A percentile compares a stretch with the other conserved stretches of the same genome.
These are phyloP conservation scores for Azorinus chamasolen DNA, from an alignment of 2,888 invertebrate genomes.

Conservation along the genomic window DNA sequence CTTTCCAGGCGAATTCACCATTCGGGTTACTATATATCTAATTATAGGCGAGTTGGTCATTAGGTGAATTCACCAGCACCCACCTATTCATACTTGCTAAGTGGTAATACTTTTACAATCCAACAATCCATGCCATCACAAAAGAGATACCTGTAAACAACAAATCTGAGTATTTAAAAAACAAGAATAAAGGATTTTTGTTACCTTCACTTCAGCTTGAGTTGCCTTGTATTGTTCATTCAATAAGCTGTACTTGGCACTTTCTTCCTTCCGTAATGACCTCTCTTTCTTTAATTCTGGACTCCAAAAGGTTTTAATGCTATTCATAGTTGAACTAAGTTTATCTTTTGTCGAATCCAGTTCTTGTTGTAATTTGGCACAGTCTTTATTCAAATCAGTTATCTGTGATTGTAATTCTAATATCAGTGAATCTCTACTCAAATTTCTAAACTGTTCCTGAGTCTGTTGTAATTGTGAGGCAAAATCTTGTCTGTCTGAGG, in stretches of 20 bases:
- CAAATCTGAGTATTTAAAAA: no score
- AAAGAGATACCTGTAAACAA: no score
- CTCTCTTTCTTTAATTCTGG: slow-evolving; percentile 99
- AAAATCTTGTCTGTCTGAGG: slow-evolving; percentile 79
- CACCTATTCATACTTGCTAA: no score
- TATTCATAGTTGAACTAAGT: slow-evolving; percentile 99
- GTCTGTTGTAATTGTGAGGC: slow-evolving; percentile 69
- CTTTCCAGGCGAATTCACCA: no score
- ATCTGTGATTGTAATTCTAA: slow-evolving; percentile 90
- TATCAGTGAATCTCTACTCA: slow-evolving; percentile 80
- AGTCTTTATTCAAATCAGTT: slow-evolving; percentile 96
- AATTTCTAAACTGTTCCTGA: slow-evolving; percentile 69
- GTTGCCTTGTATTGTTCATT: slow-evolving; percentile 98
- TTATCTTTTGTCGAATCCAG: slow-evolving; percentile 95
- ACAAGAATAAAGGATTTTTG: no score
- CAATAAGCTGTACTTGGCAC: slow-evolving; percentile 98
- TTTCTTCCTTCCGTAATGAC: slow-evolving; percentile 98
- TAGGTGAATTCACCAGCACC: no score
- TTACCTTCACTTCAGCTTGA: slow-evolving; percentile 98
- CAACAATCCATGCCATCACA: no score
- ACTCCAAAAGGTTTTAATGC: slow-evolving; percentile 99
- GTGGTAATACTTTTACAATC: no score
- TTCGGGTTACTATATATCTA: no score
- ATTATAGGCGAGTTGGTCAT: no score
- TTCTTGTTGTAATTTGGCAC: slow-evolving; percentile 90